A percentile compares a stretch with the other conserved stretches of the same genome.
Conservation (phyloP, 2,797 vertebrate species). For the Silurus lanzhouensis region DNA sequence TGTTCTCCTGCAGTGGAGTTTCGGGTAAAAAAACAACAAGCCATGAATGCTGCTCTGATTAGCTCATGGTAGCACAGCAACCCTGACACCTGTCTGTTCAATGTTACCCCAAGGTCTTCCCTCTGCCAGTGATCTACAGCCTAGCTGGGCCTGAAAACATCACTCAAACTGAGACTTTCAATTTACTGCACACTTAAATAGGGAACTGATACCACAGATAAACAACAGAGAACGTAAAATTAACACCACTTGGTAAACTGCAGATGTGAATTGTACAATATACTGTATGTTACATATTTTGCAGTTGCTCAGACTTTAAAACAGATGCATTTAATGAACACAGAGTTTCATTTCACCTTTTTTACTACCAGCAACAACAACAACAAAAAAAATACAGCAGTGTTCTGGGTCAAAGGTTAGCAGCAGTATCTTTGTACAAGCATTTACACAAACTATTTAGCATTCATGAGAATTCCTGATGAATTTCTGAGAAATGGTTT, state of each 20-base stretch:
- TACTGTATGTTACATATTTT: not conserved
- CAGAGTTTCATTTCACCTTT: not conserved
- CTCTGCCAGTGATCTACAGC: conserved; percentile 32
- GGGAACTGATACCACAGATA: not conserved
- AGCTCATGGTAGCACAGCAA: conserved; percentile 31
- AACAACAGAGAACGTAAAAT: not conserved
- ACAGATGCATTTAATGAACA: not conserved
- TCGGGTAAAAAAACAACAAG: conserved; percentile 33
- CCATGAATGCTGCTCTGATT: conserved; percentile 44
- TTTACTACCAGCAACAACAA: not conserved
- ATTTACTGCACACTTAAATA: conserved; percentile 20
- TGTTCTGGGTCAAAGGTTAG: too few relatives aligned
- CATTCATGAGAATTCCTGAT: too few relatives aligned
- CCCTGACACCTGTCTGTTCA: conserved; percentile 37
- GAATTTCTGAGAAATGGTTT: too few relatives aligned
- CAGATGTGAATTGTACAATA: not conserved
- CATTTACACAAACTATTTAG: too few relatives aligned
- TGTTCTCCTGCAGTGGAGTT: conserved; percentile 27
- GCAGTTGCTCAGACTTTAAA: not conserved
- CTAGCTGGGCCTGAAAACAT: conserved; percentile 1
- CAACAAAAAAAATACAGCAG: too few relatives aligned
- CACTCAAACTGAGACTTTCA: conserved; percentile 15
- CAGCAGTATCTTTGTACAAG: too few relatives aligned
- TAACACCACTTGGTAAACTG: not conserved
- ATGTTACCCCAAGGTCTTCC: conserved; percentile 59